These are phyloP conservation scores for Drosophila subquinaria DNA, from an alignment of 2,888 invertebrate genomes.

Conservation along the genomic window DNA sequence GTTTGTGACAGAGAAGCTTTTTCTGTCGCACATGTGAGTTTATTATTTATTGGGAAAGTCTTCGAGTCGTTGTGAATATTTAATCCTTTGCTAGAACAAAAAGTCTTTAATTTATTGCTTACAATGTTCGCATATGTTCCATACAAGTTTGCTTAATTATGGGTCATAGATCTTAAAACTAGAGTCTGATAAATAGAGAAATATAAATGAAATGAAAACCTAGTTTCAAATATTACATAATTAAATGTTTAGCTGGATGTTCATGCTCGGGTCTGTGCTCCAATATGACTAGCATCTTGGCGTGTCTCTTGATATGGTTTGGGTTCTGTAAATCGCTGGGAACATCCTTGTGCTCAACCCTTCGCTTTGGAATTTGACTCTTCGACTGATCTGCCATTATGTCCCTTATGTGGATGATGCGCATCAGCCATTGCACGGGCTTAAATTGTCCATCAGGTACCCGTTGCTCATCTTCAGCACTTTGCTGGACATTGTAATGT, in stretches of 20 bases:
- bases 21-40: conserved; percentile 55
- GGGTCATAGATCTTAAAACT: conserved; percentile 46
- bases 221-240: conserved; percentile 4
- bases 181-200: neutral
- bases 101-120: conserved; percentile 67
- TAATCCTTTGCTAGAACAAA: conserved; percentile 56
- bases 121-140: conserved; percentile 60
- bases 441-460: neutral
- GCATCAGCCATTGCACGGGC: conserved; percentile 31
- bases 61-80: conserved; percentile 39
- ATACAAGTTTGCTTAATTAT: conserved; percentile 58
- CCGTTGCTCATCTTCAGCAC: neutral
- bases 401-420: conserved; percentile 42
- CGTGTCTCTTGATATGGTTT: neutral
- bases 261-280: neutral
- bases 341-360: neutral
- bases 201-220: neutral
- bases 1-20: conserved; percentile 43
- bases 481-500: conserved; percentile 14
- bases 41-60: conserved; percentile 69
- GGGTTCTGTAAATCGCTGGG: neutral
- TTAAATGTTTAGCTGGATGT: neutral
- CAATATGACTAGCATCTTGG: conserved; percentile 24
- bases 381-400: neutral
- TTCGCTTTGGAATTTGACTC: neutral